Evolutionary conservation across 2,113 vertebrate species (phyloP), one percentile per base, ranked within the genome.

Genomic region (Salvelinus alpinus): DNA sequence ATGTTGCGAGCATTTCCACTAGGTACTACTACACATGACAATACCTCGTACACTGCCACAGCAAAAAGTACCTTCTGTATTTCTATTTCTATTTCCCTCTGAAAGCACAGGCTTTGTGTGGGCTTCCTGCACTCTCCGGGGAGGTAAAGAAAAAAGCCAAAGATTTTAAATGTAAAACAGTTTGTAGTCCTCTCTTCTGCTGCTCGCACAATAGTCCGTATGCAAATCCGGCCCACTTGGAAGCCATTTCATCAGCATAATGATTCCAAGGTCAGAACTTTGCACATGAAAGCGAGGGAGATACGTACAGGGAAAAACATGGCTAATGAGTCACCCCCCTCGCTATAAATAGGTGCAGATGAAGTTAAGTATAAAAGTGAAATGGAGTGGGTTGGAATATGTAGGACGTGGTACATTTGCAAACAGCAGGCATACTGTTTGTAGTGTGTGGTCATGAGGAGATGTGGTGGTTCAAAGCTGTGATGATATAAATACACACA

Each of bases 181-280:
- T 83, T 87, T 88, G 82, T 83, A 70, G 78, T 81, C 74, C 81
- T 76, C 74, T 54, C 57, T 65, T 64, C 51, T 48, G 73, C 74
- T 22, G 62, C 70, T 77, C 1, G 69, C 86, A 89, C 79, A 88
- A 87, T 78, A 81, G 22, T 14, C 25, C 14, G 48, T 86, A 94
- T 92, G 92, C 90, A 87, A 92, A 93, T 92, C 71, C 16, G 78
- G 57, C 84, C 82, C 88, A 91, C 88, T 90, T 90, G 87, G 85
- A 82, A 85, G 82, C 78, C 67, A 82, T 89, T 90, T 91, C 90
- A 92, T 90, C 86, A 88, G 90, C 44, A 70, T 86, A 91, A 91
- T 87, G 87, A 88, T 88, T 90, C 86, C 88, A 90, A 93, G 92
- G 93, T 93, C 89, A 91, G 88, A 88, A 86, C 84, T 85, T 87